Base-by-base conservation (phyloP, 2,888 invertebrate genomes). In the Conistra vaccinii region DNA sequence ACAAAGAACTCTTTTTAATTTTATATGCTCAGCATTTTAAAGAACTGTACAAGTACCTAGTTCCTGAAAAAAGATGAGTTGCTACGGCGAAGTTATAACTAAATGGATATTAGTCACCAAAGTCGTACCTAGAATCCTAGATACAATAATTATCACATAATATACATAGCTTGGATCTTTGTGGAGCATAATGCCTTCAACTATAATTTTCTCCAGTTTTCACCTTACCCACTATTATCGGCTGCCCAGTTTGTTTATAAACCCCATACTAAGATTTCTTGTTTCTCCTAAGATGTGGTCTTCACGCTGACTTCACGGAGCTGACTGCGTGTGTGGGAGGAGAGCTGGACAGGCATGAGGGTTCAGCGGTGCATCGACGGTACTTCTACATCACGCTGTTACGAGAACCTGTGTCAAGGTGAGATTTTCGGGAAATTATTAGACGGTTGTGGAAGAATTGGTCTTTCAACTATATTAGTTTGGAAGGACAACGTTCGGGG, bases 231-330 rank as follows among this genome's bases (percentile, higher is more conserved):
- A n/a, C n/a, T n/a, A n/a, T n/a, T 14, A 5, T 32, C 12, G 20
- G 5, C 14, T 45, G 6, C 20, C 5, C 12, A 32, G 20, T n/a
- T 60, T 51, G n/a, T 17, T 29, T 42, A 29, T 14, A 42, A 26
- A 32, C 14, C 5, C 12, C 14, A 62, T 66, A 35, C 51, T 69
- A 63, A 74, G 10, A 26, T 62, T 61, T 80, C 20, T 62, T 83
- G 35, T 78, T 93, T 93, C 89, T 92, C 73, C 63, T 1, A 90
- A 96, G 96, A 92, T 99, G 99, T 95, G 99, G 99, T 70, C 97
- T 99, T 65, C 99, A 99, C 93, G 99, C 99, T 42, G 99, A 99
- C 96, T 99, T 99, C 98, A 99, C 99, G 4, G 99, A 99, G 96
- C 95, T 99, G 86, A 99, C 98, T 17, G 96, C 96, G 45, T 99